Evolutionary conservation across 1,140 invertebrate genomes (phyloP), one percentile per base, ranked within the genome.

Genomic region (Agrilus planipennis): DNA sequence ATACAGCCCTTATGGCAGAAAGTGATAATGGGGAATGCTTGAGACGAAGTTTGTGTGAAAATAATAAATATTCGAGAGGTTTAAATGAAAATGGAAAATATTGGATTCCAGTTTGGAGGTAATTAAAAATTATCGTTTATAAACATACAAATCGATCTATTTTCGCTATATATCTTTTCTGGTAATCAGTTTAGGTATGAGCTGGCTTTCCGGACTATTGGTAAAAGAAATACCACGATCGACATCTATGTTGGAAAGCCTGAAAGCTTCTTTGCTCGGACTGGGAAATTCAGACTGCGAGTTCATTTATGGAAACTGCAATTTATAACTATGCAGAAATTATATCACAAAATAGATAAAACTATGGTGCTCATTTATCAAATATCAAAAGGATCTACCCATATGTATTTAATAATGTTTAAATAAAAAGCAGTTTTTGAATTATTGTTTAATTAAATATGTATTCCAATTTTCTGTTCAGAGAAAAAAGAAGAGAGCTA

Each of bases 21-120:
- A 12, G 59, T 34, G 56, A 69, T 44, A 51, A 61, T 15, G 68
- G 66, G 0, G 61, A 62, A 21, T 82, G 79, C 52, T 54, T 82
- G n/a, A 66, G 72, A 17, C 64, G 69, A 41, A 59, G 62, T 5
- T 57, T 82, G 1, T 82, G 78, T 51, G 62, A 76, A 25, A 73
- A 76, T 21, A 81, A 81, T 52, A 72, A 61, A 40, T 68, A 65
- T 41, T 75, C 75, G 0, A 70, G 69, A 38, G 52, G 55, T 14
- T 53, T 69, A 19, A 47, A 53, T 0, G 67, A 70, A 28, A 63
- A 59, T 9, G 70, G 69, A 27, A 70, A 69, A 54, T 69, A 77
- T 45, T 77, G 76, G 73, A 54, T 80, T 31, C 78, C 79, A 10
- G 61, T 80, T 34, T 81, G 77, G 77, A 76, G 78, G 79, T 81